These are phyloP conservation scores for Orchesellides sinensis DNA, from an alignment of 2,888 invertebrate genomes.

Conservation along the genomic window DNA sequence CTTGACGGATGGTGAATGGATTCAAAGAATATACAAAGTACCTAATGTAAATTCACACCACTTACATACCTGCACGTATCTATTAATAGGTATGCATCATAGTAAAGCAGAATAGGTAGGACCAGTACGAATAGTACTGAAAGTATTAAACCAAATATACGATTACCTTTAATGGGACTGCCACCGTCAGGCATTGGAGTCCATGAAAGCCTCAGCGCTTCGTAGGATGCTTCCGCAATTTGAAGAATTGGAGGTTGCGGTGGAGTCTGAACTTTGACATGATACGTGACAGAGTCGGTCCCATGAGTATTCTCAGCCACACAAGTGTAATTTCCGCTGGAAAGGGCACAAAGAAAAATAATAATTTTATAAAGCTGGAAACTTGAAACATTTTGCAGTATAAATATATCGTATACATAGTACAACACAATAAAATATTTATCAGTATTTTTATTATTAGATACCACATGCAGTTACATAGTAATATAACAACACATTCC, in stretches of 20 bases:
- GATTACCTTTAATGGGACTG: constrained; percentile 80
- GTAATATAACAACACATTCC: no score
- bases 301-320: constrained; percentile 90
- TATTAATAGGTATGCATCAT: no score
- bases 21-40: no score
- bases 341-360: constrained; percentile 82
- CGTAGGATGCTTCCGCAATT: constrained; percentile 89
- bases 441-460: no score
- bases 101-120: no score
- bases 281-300: constrained; percentile 88
- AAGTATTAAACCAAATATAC: no score
- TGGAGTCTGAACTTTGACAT: constrained; percentile 81
- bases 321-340: constrained; percentile 92
- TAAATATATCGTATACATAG: constrained; percentile 1
- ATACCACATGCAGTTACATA: no score
- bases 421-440: no score
- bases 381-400: not conserved
- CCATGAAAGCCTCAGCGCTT: constrained; percentile 90
- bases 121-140: no score
- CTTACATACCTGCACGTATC: no score
- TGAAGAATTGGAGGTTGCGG: constrained; percentile 90
- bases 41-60: no score
- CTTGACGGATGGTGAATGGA: no score
- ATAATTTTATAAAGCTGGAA: not conserved
- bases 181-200: constrained; percentile 89